phyloP scores from a whole-genome alignment of 2,113 vertebrate genomes.

The Callorhinus ursinus region DNA sequence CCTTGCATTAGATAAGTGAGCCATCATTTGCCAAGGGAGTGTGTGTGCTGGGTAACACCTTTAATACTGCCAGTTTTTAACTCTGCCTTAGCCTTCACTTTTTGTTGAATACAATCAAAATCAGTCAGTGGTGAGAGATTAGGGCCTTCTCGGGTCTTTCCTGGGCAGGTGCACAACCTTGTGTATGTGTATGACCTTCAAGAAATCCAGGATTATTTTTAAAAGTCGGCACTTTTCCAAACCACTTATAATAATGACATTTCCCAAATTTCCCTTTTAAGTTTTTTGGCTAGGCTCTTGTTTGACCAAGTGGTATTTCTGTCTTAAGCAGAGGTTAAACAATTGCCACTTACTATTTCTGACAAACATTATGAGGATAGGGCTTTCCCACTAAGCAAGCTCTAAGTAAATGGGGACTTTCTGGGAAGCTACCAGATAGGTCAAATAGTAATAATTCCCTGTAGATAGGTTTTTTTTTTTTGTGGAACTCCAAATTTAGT shows the following conservation, averaged over 20 bases:
- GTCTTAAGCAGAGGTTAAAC: background rate
- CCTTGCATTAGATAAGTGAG: background rate
- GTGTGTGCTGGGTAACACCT: background rate
- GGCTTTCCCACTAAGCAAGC: background rate
- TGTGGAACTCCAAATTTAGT: too few species aligned
- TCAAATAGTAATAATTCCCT: background rate
- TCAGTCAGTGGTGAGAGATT: background rate
- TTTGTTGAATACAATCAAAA: background rate
- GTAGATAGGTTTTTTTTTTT: background rate
- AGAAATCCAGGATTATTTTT: background rate
- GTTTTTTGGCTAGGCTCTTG: background rate
- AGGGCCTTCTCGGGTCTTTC: background rate
- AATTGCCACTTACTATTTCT: background rate
- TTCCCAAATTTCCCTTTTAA: background rate
- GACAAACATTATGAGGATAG: background rate
- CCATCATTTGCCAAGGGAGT: background rate
- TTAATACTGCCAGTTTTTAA: background rate
- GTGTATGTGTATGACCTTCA: background rate
- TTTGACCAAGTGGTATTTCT: background rate
- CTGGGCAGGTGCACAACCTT: background rate
- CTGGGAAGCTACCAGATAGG: background rate
- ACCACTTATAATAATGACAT: background rate
- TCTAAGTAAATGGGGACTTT: background rate
- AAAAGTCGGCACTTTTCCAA: background rate
- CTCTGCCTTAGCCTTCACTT: background rate